Base-by-base conservation (phyloP, 2,888 invertebrate species). In the Dryobota labecula region DNA sequence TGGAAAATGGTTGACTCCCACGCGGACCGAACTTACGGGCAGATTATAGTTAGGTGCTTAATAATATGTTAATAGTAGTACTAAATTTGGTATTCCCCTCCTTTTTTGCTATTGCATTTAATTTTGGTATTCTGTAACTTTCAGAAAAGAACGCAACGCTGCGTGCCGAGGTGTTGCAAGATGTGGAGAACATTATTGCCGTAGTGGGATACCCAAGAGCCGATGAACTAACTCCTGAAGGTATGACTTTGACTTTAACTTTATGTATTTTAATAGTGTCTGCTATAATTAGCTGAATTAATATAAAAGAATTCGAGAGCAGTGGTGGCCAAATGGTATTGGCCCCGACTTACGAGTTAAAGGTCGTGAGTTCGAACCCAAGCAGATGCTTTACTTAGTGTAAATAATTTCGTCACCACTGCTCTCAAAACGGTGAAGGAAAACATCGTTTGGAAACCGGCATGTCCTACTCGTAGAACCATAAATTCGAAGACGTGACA, bases 141-240 rank as follows among this genome's bases (percentile, higher is more conserved):
- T 45, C 68, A 70, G 70, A 70, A 41, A 68, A 41, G 24, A 24
- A 56, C 20, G 70, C 41, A 11, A 27, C 41, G 20, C 30, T 68
- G 9, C 54, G 56, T 8, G 56, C 47, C 11, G 24, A 47, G 30
- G 38, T 68, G 20, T 15, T 70, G 30, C 24, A 70, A 41, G 56
- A 68, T 15, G 70, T 56, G 15, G 41, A 70, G 4, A 41, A 56
- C 11, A 24, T 70, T 24, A 68, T 56, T 4, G 30, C 68, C 0
- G 24, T 30, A 9, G 15, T 56, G 18, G 45, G 45, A 0, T 9
- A 47, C 15, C 30, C 24, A 0, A 47, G 33, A 20, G 38, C 6
- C 0, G 0, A 56, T 24, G 24, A 15, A 0, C 8, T 56, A 8
- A 20, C 70, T 33, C 38, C 41, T 15, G 68, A 68, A 70, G 68